These are phyloP conservation scores for Condylura cristata DNA, from an alignment of 2,113 vertebrate species.

Conservation along the genomic window DNA sequence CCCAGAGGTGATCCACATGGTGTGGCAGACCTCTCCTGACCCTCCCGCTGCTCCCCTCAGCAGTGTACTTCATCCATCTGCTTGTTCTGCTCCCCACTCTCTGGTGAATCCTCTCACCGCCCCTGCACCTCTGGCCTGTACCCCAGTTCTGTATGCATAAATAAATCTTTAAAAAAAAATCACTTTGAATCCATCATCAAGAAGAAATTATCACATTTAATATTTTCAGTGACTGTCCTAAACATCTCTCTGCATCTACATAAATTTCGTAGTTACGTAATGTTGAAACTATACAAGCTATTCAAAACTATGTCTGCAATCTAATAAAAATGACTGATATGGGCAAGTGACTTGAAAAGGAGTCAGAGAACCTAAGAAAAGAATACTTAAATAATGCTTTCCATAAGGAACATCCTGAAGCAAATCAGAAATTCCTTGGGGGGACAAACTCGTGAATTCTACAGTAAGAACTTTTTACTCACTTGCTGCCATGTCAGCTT, in stretches of 20 bases:
- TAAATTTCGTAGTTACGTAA: not conserved
- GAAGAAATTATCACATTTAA: conserved; percentile 16
- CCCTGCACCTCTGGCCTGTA: too few relatives aligned
- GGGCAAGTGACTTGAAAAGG: not conserved
- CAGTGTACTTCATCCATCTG: too few relatives aligned
- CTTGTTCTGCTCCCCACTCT: too few relatives aligned
- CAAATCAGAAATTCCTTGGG: not conserved
- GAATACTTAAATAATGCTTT: not conserved
- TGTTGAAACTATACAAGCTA: not conserved
- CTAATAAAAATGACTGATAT: conserved; percentile 4
- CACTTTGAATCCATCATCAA: conserved; percentile 23
- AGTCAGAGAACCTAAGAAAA: not conserved
- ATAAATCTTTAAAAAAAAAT: too few relatives aligned
- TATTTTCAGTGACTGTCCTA: not conserved
- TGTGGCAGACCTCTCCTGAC: too few relatives aligned
- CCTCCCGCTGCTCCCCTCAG: not conserved
- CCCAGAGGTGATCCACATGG: too few relatives aligned
- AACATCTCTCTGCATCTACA: not conserved
- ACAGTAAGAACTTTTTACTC: conserved; percentile 55
- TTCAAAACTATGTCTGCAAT: not conserved
- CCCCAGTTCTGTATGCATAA: too few relatives aligned
- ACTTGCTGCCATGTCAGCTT: conserved; percentile 97
- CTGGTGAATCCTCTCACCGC: too few relatives aligned
- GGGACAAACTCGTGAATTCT: not conserved
- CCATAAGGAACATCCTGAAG: not conserved